Evolutionary conservation across 1,140 invertebrate species (phyloP), one percentile per base, ranked within the genome.

Genomic region (Drosophila nigromelanica): DNA sequence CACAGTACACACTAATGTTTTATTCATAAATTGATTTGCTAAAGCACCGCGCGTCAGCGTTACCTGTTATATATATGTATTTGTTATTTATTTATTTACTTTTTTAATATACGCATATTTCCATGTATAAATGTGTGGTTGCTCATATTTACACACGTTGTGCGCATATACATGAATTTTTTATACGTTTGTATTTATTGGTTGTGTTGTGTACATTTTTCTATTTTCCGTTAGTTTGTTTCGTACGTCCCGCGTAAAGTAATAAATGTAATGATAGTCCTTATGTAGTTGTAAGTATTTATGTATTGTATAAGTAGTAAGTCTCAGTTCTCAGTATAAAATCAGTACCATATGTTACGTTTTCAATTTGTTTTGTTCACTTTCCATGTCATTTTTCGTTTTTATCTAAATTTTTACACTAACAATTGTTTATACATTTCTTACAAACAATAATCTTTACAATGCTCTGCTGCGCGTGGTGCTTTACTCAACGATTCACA

Each of bases 281-380:
- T 89, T 87, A 67, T 76, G 67, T 86, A 75, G 40, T 56, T 76
- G 54, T 80, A 60, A 68, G 40, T 74, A 43, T 61, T 39, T 69
- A 51, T 40, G 47, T 74, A 67, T 69, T 74, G 82, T 85, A 87
- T 87, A 87, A 73, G 78, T 86, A 74, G 73, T 82, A 86, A 86
- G 82, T 89, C 82, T 87, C 82, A 89, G 82, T 87, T 87, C 82
- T 87, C 82, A 87, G 82, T 87, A 87, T 87, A 87, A 87, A 89
- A 87, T 87, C 82, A 87, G 82, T 87, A 83, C 82, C 83, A 87
- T 87, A 70, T 82, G 77, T 85, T 87, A 58, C 72, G 61, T 87
- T 79, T 66, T 76, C 47, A 64, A 81, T 81, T 81, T 81, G 63
- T 68, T 73, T 71, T 61, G 58, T 61, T 61, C 27, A 6, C 12